Percentiles rank a stretch among this genome's conserved stretches.
Evolutionary conservation across 2,113 vertebrate genomes (phyloP).

Genomic region (Erinaceus europaeus): DNA sequence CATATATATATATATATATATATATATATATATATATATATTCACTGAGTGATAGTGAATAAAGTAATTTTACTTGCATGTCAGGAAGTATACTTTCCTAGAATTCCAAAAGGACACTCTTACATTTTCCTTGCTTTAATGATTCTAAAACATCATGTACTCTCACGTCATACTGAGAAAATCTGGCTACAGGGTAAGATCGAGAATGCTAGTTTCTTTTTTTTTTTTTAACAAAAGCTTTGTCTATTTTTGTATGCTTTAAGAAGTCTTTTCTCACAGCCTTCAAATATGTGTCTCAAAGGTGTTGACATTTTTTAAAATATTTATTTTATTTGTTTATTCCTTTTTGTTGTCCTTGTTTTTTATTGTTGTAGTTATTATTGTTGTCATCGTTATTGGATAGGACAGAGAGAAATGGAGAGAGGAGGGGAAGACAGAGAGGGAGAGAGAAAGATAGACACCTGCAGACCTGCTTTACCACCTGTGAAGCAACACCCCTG

Average conservation of each 20-base stretch:
- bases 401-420: too few species aligned
- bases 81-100: slow-evolving; percentile 14
- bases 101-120: slow-evolving; percentile 54
- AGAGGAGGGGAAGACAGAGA: too few species aligned
- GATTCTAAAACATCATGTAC: slow-evolving; percentile 27
- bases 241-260: slow-evolving; percentile 10
- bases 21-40: slow-evolving; percentile 15
- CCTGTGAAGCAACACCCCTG: too few species aligned
- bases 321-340: too few species aligned
- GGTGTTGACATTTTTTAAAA: not conserved
- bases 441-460: too few species aligned
- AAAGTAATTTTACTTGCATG: slow-evolving; percentile 29
- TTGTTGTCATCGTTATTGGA: too few species aligned
- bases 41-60: slow-evolving; percentile 33
- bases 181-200: not conserved
- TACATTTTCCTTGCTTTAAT: slow-evolving; percentile 54
- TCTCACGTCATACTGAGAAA: not conserved
- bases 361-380: not conserved
- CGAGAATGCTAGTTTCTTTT: slow-evolving; percentile 19
- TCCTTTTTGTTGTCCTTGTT: not conserved
- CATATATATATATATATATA: not conserved
- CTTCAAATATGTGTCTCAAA: not conserved
- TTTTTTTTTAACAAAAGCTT: slow-evolving; percentile 34
- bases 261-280: not conserved
- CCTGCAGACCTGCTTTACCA: too few species aligned